A percentile compares a stretch with the other conserved stretches of the same genome.
Conservation (phyloP, 1,140 invertebrate species). For the Gyrodactylus bullatarudis region DNA sequence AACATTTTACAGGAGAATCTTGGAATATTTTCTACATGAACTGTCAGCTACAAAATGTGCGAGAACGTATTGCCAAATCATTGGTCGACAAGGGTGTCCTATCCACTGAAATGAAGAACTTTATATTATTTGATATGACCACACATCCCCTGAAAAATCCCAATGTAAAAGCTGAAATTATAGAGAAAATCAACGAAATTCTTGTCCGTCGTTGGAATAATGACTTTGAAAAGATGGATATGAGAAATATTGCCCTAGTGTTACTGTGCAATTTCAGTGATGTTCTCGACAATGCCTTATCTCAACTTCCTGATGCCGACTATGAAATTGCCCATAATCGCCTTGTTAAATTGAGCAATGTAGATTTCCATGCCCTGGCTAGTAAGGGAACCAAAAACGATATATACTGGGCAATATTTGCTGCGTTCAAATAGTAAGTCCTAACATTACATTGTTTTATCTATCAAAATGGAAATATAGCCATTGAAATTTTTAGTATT, state of each 20-base stretch:
- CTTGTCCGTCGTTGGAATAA: conserved; percentile 80
- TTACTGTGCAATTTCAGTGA: conserved; percentile 84
- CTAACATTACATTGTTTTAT: too few relatives aligned
- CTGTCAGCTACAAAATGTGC: conserved; percentile 89
- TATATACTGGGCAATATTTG: conserved; percentile 88
- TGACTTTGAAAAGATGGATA: conserved; percentile 82
- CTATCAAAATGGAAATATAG: too few relatives aligned
- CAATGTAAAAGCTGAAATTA: conserved; percentile 65
- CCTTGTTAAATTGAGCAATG: conserved; percentile 61
- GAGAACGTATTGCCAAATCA: conserved; percentile 92
- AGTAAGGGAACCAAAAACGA: conserved; percentile 33
- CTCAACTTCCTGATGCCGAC: conserved; percentile 78
- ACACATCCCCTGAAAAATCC: conserved; percentile 90
- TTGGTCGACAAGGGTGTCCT: conserved; percentile 97
- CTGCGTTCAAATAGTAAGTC: conserved; percentile 81
- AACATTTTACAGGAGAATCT: conserved; percentile 91
- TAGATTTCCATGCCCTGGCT: conserved; percentile 71
- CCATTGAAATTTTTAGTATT: too few relatives aligned
- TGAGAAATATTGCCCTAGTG: conserved; percentile 53
- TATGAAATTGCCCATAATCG: conserved; percentile 90
- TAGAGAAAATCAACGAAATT: conserved; percentile 79
- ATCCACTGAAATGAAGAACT: conserved; percentile 98
- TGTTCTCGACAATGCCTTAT: conserved; percentile 97
- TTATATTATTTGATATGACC: conserved; percentile 97
- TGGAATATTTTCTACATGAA: conserved; percentile 95